A percentile compares a stretch with the other conserved stretches of the same genome.
Evolutionary conservation across 2,113 vertebrate genomes (phyloP).

Genomic region (Oncorhynchus kisutch): DNA sequence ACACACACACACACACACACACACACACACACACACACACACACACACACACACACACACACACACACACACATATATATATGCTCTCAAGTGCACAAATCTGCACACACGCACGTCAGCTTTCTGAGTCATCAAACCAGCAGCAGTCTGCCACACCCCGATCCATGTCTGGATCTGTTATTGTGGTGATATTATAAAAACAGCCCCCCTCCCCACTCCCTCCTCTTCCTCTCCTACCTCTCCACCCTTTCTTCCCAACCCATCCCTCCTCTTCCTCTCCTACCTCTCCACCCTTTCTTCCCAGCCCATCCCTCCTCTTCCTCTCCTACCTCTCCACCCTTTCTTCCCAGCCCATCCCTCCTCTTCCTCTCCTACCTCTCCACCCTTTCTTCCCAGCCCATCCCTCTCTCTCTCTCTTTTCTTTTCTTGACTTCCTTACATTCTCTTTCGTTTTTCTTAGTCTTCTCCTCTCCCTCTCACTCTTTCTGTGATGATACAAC

Average conservation of each 20-base stretch:
- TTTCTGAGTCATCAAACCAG: neutral
- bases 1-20: no score
- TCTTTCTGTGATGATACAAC: constrained; percentile 54
- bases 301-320: no score
- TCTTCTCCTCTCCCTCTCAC: constrained; percentile 32
- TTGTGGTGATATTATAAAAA: neutral
- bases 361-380: no score
- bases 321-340: no score
- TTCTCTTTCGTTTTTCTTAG: neutral
- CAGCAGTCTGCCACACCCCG: constrained; percentile 2
- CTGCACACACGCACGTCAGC: neutral
- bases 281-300: no score
- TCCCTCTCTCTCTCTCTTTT: neutral
- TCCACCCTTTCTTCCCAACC: no score
- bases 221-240: neutral
- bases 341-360: no score
- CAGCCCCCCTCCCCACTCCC: neutral
- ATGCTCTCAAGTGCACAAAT: neutral
- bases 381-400: no score
- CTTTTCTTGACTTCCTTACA: neutral
- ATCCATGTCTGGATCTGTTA: neutral
- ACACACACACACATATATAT: no score
- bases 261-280: no score
- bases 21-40: no score
- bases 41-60: no score